A percentile compares a stretch with the other conserved stretches of the same genome.
Conservation (phyloP, 2,888 invertebrate genomes). For the Melikaiella ostensackeni region DNA sequence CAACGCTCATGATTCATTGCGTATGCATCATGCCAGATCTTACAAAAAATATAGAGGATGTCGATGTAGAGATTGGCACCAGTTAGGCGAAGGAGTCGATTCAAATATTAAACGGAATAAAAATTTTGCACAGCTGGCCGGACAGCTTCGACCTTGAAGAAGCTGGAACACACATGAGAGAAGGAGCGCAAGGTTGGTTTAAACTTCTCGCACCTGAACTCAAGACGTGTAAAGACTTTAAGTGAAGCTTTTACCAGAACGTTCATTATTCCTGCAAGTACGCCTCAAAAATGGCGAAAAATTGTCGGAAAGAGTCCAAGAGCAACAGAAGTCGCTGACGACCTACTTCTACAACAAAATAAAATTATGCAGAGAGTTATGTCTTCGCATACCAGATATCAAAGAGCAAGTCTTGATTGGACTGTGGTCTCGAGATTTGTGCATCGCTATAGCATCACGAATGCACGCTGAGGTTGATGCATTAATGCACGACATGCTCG, state of each 20-base stretch:
- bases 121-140: conserved; percentile 42
- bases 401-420: neutral
- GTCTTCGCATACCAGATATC: neutral
- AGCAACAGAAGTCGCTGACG: neutral
- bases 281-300: neutral
- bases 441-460: neutral
- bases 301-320: neutral
- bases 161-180: conserved; percentile 40
- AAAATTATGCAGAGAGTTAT: neutral
- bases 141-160: conserved; percentile 45
- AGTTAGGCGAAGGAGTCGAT: conserved; percentile 45
- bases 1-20: too few species aligned
- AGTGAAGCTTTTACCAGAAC: neutral
- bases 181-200: conserved; percentile 41
- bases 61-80: conserved; percentile 32
- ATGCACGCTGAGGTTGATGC: neutral
- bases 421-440: neutral
- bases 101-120: conserved; percentile 40
- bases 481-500: neutral
- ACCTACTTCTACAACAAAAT: neutral
- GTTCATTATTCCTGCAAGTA: neutral
- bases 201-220: neutral
- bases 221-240: neutral
- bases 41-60: conserved; percentile 43
- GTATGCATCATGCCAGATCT: conserved; percentile 45